Base-by-base conservation (phyloP, 2,888 invertebrate species). In the Globia sparganii region DNA sequence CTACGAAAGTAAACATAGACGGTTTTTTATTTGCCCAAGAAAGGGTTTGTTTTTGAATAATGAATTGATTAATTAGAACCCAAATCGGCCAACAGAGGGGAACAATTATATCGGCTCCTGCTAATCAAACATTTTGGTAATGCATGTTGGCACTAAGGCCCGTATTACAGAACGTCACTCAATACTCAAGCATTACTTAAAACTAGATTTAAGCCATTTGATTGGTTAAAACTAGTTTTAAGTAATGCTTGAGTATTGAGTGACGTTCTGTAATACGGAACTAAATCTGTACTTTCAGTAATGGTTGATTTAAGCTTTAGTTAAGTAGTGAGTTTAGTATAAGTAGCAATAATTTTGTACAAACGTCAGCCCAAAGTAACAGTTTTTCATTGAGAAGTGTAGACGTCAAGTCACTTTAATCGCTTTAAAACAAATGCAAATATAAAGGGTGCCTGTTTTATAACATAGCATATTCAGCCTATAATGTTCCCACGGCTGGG, bases 11-110 rank as follows among this genome's bases (percentile, higher is more conserved):
- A 86, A 84, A 88, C 84, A 86, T 70, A 80, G 83, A 79, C 78
- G 49, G 74, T 67, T 81, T 87, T 86, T 86, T 86, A 80, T 87
- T 83, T 83, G 75, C 62, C 34, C 11, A 88, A 83, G 82, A 89
- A 88, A 78, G 87, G 85, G 86, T 82, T 84, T 82, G 82, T 80
- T 84, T 84, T 68, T 85, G 56, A 83, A 87, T 75, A 72, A 73
- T 76, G n/a, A 67, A 86, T 69, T 70, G 46, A 81, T 81, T 65
- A 78, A 81, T 74, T 77, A 74, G 28, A n/a, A 34, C 56, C 68
- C 72, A 86, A 86, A 87, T 87, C 84, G 77, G 75, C 75, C 74
- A 81, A 80, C 79, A 78, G 53, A 58, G 70, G 76, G 79, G 77
- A 75, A 66, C 69, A 81, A 83, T 86, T 79, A 75, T 78, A 70